Evolutionary conservation across 2,888 invertebrate genomes (phyloP), one percentile per base, ranked within the genome.

Genomic region (Volucella inanis): DNA sequence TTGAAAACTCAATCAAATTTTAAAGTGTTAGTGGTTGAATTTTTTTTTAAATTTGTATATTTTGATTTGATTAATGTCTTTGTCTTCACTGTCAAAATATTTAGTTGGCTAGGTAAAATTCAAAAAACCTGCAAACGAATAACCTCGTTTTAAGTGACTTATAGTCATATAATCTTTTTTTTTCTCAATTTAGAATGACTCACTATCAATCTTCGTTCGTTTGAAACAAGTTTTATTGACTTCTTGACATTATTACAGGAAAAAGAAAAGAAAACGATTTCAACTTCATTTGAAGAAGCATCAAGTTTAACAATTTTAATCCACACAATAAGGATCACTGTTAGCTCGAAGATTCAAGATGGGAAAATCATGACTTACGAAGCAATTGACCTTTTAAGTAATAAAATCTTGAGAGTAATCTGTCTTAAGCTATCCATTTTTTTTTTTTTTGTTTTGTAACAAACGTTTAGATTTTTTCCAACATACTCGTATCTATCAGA

Each of bases 291-390:
- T 39, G 3, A n/a, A 15, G 10, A n/a, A 31, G 38, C 64, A 47
- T 6, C 14, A 14, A 50, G 39, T 18, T 65, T 14, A 39, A 64
- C 38, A 64, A 50, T 39, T 15, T 11, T 64, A 64, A 39, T 64
- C 49, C 31, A 22, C 43, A 54, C 57, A 15, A 67, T 49, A 64
- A 52, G 10, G 31, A 67, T 65, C 50, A 18, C 39, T 10, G 50
- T 8, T 15, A 39, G 65, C 31, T 31, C 31, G 0, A 31, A 31
- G 31, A 31, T 6, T 31, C 31, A 22, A 39, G 74, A 74, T 74
- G 54, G 74, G 64, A 64, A 39, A 54, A 52, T 64, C 74, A 55
- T 52, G 74, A 74, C 22, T 47, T 64, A 47, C 54, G n/a, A 54
- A 74, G 45, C 54, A 67, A 54, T 72, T 72, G 62, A 72, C 72